Conservation (phyloP, 1,140 invertebrate genomes). For the Pseudomyrmex gracilis region DNA sequence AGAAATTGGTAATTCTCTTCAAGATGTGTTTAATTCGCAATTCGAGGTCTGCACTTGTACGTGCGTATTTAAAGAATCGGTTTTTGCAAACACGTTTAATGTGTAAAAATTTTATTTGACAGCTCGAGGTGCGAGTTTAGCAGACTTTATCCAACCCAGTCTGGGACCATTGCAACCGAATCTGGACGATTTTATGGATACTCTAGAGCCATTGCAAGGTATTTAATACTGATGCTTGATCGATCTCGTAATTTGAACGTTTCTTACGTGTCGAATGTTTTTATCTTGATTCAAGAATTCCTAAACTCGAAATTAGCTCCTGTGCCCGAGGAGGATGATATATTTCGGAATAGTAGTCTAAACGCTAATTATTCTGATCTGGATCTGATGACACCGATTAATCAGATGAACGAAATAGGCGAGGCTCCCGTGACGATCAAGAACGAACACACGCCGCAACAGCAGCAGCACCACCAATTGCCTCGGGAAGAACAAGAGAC, state of each 20-base stretch:
- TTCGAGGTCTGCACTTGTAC: background rate
- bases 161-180: conserved; percentile 98
- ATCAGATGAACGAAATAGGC: conserved; percentile 77
- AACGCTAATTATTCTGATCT: conserved; percentile 83
- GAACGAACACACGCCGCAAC: conserved; percentile 71
- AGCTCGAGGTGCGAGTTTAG: conserved; percentile 90
- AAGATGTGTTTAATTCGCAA: background rate
- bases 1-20: conserved; percentile 93
- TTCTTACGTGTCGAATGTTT: conserved; percentile 1
- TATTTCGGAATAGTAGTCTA: conserved; percentile 78
- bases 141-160: conserved; percentile 99
- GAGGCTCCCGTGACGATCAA: conserved; percentile 67
- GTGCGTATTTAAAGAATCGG: background rate
- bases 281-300: conserved; percentile 83
- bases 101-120: conserved; percentile 39
- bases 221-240: conserved; percentile 25
- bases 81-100: background rate
- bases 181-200: conserved; percentile 98
- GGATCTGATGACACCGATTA: conserved; percentile 83
- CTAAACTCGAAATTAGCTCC: conserved; percentile 87
- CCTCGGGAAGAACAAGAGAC: conserved; percentile 67
- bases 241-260: background rate
- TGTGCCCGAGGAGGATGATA: conserved; percentile 88
- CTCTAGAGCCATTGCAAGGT: conserved; percentile 94
- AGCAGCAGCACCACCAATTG: conserved; percentile 59